Evolutionary conservation across 2,113 vertebrate species (phyloP), one percentile per base, ranked within the genome.

Genomic region (Theristicus caerulescens): DNA sequence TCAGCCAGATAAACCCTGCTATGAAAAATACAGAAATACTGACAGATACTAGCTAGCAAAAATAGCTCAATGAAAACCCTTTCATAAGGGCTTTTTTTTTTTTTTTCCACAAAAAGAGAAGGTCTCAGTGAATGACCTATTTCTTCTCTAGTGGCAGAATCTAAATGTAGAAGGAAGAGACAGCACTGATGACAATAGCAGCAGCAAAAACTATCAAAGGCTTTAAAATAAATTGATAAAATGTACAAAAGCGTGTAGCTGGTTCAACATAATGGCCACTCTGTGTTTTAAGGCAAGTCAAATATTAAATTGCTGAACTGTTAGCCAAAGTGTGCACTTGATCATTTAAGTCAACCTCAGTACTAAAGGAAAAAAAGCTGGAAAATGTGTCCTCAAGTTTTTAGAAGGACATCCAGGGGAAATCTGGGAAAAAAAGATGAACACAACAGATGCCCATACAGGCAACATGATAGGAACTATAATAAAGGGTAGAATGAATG

Each of bases 211-310:
- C 13, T 70, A 86, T 67, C 70, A 87, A 74, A 92, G 34, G 4
- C 8, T 85, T 89, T 87, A 82, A 89, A 96, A 74, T 55, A 94
- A 91, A 94, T 47, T 90, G 78, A 72, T 82, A 69, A 89, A 90
- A 90, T 46, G 19, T 89, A 76, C 16, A 79, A 59, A 79, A 89
- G 6, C 10, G 25, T 71, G 40, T 87, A 42, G 8, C 13, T 79
- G 54, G 52, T 38, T 82, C 73, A 89, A 92, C 14, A 16, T 55
- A 84, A 84, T 17, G 19, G 65, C 72, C n/a, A 87, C 13, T 42
- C 29, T 51, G 11, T 52, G 36, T 73, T 88, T 78, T 70, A 90
- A 69, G 22, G 44, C 12, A 93, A 96, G 52, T 59, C 52, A 69
- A 82, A 96, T 32, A 87, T 34, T 82, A 85, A 88, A 74, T 19